Evolutionary conservation across 2,113 vertebrate genomes (phyloP), one percentile per base, ranked within the genome.

Genomic region (Asarcornis scutulata): DNA sequence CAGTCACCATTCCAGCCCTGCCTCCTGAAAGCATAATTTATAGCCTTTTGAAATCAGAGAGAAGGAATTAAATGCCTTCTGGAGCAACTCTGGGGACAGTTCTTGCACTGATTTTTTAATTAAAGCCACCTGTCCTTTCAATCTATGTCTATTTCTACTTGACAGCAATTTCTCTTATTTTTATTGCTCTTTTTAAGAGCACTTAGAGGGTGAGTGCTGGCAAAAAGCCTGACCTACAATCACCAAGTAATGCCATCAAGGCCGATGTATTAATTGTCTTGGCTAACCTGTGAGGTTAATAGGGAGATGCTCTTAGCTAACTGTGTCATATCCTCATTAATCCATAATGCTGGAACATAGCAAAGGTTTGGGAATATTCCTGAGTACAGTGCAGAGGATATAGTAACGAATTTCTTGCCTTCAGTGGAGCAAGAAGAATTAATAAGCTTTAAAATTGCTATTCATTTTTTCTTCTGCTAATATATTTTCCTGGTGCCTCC

Each of bases 251-350:
- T 93, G 38, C 58, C 48, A 80, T 90, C 62, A 77, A 80, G 14
- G 71, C 59, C 86, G 89, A 80, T 66, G 16, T 55, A 76, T 92
- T 92, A 68, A 81, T 64, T 78, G 55, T 60, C 77, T 79, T 79
- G 29, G 71, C 85, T 88, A 95, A 85, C 78, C 67, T 82, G 32
- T 62, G 53, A 73, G 74, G 89, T 81, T 89, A 91, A 88, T 42
- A 79, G 46, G 62, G 40, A 86, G 46, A 40, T 89, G 59, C 11
- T 95, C 59, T 42, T 87, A 59, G 64, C 36, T 82, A 77, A 78
- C 60, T 95, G n/a, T 79, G 74, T 83, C 75, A 56, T 85, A 78
- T n/a, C 29, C 69, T 92, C 73, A 55, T 92, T 86, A 93, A 87
- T 82, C 59, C 77, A 50, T 67, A 86, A 29, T 32, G 31, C 8